Evolutionary conservation across 2,888 invertebrate species (phyloP), one percentile per base, ranked within the genome.

Genomic region (Sussaba pulchella): DNA sequence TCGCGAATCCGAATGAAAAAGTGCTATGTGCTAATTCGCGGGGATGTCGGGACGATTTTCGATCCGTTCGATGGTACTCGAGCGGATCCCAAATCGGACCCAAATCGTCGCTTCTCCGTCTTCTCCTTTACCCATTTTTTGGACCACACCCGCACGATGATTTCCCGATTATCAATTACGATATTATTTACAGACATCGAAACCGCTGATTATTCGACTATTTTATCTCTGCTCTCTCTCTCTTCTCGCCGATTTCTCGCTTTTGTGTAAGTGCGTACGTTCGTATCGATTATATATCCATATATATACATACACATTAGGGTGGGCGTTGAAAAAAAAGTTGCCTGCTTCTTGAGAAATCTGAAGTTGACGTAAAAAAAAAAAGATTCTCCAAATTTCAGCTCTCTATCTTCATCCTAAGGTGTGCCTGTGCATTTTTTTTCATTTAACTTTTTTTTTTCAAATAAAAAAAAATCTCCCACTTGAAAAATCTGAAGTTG

Each of bases 191-290:
- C 64, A 64, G 31, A 64, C 64, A 26, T 45, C 17, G 17, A 64
- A 31, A 64, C 64, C 31, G 66, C 66, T 45, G 36, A n/a, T 64
- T 64, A 64, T 31, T 31, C n/a, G 45, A 63, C 24, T 12, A 45
- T 64, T 39, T 19, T 66, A 12, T 36, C 21, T 50, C 14, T 66
- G 9, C 19, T 31, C 12, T 36, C 9, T 9, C 17, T 36, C 31
- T 47, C 47, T 36, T 21, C 12, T n/a, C 24, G 26, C n/a, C n/a
- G n/a, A n/a, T 45, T 4, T 45, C 45, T 64, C 36, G 66, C 52
- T 41, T 67, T 54, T 54, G 52, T 54, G 67, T 67, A 52, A 39
- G 64, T 54, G 67, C 41, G 52, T 67, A 67, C 52, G 39, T 67
- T 67, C 52, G 21, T 67, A 67, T 67, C 19, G 19, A 21, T 19